Evolutionary conservation across 1,140 invertebrate species (phyloP), one percentile per base, ranked within the genome.

Genomic region (Pristionchus pacificus): DNA sequence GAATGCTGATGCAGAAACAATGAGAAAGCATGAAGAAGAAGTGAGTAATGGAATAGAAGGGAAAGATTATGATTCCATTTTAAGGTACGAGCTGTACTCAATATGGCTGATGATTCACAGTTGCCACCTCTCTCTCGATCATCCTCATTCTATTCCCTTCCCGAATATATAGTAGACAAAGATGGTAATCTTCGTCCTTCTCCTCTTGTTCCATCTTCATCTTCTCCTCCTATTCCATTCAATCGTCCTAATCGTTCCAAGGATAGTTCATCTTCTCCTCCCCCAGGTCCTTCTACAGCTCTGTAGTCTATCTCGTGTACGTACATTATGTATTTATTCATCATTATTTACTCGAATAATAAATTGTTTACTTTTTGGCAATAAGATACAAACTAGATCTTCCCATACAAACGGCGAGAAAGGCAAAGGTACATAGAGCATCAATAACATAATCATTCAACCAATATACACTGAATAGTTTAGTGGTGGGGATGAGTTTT

Each of bases 91-190:
- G 81, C 70, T 29, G 78, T 72, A 2, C 64, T 81, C 1, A 77
- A 82, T 58, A 33, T 77, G 15, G 71, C 79, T 1, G 68, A 76
- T 55, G 24, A 67, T 31, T 70, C 71, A 31, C n/a, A 27, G 6
- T 15, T 2, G 13, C 49, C 19, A 19, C 64, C 62, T 13, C 62
- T 82, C n/a, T 64, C 74, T 6, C 72, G 79, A 27, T 78, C 81
- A 14, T 71, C 74, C 55, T 82, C 81, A 28, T 82, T 77, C 60
- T 78, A 82, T 55, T 83, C 81, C 13, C 66, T 82, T 24, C 80
- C 80, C 19, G 80, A 82, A 49, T 82, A 82, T 65, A 38, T 75
- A 0, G 58, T 80, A 15, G 81, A 79, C 2, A 81, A 83, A 24
- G 70, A 78, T 58, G 79, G 75, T 19, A 62, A 61, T 14, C 57